A percentile compares a stretch with the other conserved stretches of the same genome.
These are phyloP conservation scores for Chironomus riparius DNA, from an alignment of 2,888 invertebrate genomes.

Conservation along the genomic window DNA sequence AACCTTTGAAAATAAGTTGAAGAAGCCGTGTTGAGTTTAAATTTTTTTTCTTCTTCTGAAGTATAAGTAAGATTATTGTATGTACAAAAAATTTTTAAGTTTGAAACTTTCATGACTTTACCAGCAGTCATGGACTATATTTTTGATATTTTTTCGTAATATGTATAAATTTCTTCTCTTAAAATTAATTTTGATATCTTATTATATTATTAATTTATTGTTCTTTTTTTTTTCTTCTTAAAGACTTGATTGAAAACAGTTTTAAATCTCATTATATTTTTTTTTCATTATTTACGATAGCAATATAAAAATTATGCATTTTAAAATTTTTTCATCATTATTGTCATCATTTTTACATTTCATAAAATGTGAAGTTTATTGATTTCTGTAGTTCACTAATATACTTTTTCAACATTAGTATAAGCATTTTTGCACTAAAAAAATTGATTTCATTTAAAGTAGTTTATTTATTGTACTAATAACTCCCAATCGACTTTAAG, in stretches of 20 bases:
- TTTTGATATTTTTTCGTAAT: not conserved
- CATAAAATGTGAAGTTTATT: not conserved
- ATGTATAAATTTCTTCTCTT: not conserved
- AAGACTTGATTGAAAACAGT: not conserved
- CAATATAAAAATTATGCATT: not conserved
- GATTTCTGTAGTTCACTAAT: not conserved
- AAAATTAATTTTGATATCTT: not conserved
- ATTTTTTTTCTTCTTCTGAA: too few relatives aligned
- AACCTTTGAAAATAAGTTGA: too few relatives aligned
- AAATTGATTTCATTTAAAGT: not conserved
- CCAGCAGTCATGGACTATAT: constrained; percentile 2
- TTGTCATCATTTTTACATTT: constrained; percentile 6
- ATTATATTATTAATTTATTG: not conserved
- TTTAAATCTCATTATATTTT: not conserved
- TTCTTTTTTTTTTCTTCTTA: not conserved
- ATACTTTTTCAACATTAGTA: constrained; percentile 22
- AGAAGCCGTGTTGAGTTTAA: too few relatives aligned
- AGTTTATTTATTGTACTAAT: constrained; percentile 19
- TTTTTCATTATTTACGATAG: not conserved
- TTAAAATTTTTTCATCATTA: constrained; percentile 6
- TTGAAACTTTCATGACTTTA: not conserved
- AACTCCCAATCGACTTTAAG: constrained; percentile 4
- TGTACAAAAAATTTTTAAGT: not conserved
- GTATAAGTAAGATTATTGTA: too few relatives aligned
- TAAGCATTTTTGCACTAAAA: constrained; percentile 14